Conservation (phyloP, 1,140 invertebrate genomes). For the Bombyx mori region DNA sequence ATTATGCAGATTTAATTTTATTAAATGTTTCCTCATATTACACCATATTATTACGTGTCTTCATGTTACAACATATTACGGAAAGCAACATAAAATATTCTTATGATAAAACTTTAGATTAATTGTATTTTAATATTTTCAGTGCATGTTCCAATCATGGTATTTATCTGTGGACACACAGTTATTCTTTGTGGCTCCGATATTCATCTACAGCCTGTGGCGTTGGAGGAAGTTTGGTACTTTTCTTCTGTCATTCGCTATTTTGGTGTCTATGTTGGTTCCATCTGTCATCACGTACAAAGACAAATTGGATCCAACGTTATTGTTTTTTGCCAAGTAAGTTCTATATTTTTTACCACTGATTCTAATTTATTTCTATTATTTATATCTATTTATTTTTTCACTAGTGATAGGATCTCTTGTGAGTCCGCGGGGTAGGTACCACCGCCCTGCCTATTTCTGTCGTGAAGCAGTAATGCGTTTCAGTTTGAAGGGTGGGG, state of each 20-base stretch:
- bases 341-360: constrained; percentile 22
- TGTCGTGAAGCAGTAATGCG: no score
- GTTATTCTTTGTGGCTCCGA: constrained; percentile 83
- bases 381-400: constrained; percentile 2
- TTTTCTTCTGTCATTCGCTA: constrained; percentile 67
- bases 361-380: background rate
- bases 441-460: no score
- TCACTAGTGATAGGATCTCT: no score
- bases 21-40: no score
- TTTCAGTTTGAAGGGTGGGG: no score
- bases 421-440: no score
- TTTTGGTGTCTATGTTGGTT: constrained; percentile 72
- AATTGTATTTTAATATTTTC: constrained; percentile 28
- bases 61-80: no score
- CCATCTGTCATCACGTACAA: constrained; percentile 76
- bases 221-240: constrained; percentile 76
- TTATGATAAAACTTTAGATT: background rate
- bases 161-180: constrained; percentile 92
- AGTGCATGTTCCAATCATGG: constrained; percentile 94
- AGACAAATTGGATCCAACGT: constrained; percentile 75
- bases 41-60: no score
- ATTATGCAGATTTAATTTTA: no score
- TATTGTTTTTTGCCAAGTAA: constrained; percentile 78
- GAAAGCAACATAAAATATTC: no score
- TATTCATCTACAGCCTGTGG: constrained; percentile 81